Percentiles rank a stretch among this genome's conserved stretches.
phyloP scores from a whole-genome alignment of 2,797 vertebrate genomes.

The Cheirogaleus major region DNA sequence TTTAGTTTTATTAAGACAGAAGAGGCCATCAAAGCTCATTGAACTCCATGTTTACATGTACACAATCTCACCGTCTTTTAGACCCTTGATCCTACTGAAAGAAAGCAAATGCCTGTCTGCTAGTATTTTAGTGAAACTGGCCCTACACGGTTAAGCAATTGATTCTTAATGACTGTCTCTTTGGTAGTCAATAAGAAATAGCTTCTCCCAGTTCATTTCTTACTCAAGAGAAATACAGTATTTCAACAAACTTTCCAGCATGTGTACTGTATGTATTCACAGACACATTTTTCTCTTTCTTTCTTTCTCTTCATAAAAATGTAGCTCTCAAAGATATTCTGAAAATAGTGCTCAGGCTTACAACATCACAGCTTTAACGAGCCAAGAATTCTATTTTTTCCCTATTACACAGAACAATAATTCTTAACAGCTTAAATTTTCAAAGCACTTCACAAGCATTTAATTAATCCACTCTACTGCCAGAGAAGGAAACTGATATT shows the following conservation, averaged over 20 bases:
- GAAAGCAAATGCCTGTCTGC: background rate
- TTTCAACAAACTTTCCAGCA: background rate
- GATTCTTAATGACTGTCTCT: background rate
- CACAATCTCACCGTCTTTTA: background rate
- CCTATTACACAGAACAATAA: conserved; percentile 63
- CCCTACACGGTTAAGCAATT: background rate
- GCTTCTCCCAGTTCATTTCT: background rate
- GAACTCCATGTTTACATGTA: background rate
- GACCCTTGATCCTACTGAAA: background rate
- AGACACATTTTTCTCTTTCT: conserved; percentile 9
- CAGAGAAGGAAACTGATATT: conserved; percentile 61
- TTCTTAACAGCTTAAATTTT: conserved; percentile 59
- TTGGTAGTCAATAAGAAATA: background rate
- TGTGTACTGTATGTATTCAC: background rate
- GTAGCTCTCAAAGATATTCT: conserved; percentile 14
- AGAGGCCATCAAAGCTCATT: background rate
- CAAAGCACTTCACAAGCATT: conserved; percentile 63
- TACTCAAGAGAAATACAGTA: background rate
- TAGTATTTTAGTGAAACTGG: background rate
- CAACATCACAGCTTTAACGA: conserved; percentile 13
- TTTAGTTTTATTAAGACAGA: background rate
- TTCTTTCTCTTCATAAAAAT: conserved; percentile 51
- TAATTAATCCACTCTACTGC: conserved; percentile 49
- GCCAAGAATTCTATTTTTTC: conserved; percentile 58
- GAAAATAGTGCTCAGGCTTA: conserved; percentile 3